Evolutionary conservation across 2,113 vertebrate genomes (phyloP), one percentile per base, ranked within the genome.

Genomic region (Saguinus midas): DNA sequence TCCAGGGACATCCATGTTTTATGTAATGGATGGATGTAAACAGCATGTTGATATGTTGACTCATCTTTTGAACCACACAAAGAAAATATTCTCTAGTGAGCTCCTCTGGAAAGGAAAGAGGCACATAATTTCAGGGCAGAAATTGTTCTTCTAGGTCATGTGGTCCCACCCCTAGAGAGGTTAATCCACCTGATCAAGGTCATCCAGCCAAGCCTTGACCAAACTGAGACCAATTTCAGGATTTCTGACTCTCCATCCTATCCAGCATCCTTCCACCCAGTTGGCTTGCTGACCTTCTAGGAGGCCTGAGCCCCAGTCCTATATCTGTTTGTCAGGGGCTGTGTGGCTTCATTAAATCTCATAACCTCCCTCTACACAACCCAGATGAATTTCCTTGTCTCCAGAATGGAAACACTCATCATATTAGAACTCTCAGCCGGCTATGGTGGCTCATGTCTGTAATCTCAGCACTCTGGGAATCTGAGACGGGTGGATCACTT

Each of bases 181-280:
- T 32, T 14, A n/a, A 18, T 20, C 8, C 8, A 55, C 18, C 40
- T 18, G 1, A 27, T 12, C 3, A 1, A 37, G 64, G 52, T 16
- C 70, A 50, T 88, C 50, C 25, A 43, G 73, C 45, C 83, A 75
- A 3, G 32, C n/a, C 10, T 3, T 29, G 48, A 8, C 35, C 43
- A 10, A 72, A 6, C 3, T 0, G 8, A 8, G 40, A 45, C 81
- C 16, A 6, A 17, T 21, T 23, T 37, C n/a, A 16, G 61, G 87
- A 58, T 8, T 27, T 32, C 75, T 0, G 1, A n/a, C 29, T 13
- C 27, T 35, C 37, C 3, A 3, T 35, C 61, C 73, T 12, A 5
- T 20, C 37, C 48, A 16, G 29, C 2, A 0, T 25, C 82, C 52
- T 75, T 70, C 70, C n/a, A 0, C 1, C 0, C 32, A 27, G 32